Base-by-base conservation (phyloP, 1,140 invertebrate species). In the Cyclina sinensis region DNA sequence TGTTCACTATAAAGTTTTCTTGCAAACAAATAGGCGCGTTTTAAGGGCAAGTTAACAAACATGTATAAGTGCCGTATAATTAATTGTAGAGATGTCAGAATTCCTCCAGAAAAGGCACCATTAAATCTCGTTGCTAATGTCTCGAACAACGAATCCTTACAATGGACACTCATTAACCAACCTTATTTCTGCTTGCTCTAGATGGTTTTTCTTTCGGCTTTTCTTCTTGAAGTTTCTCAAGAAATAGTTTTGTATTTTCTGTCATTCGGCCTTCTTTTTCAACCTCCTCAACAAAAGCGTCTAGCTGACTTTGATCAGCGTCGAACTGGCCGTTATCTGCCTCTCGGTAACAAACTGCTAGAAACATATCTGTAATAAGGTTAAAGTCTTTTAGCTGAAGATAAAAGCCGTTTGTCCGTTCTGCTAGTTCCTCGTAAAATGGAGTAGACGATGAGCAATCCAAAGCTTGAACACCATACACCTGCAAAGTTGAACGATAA, bases 331-430 rank as follows among this genome's bases (percentile, higher is more conserved):
- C 92, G 0, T 79, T 76, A 39, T 68, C 78, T 0, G 93, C 73
- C 62, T 94, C 93, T 1, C 88, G 89, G 80, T 94, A 94, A 81
- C 94, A 94, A 21, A 94, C 94, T 54, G 93, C 94, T 27, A 95
- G 74, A 87, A 95, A 95, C 94, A 95, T 95, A 85, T 95, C 93
- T 51, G 92, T 93, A 70, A 95, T 95, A 39, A 94, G 90, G 35
- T 90, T 90, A 57, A 95, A 94, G 46, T 95, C 89, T 24, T 84
- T 87, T 4, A 95, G 82, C 21, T 84, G 89, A 1, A 95, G 80
- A 48, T 92, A 90, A 76, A 89, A 93, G 0, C 94, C 94, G 7
- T 91, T 92, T 7, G 92, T 91, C 27, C 90, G 84, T 1, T 93
- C 92, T 14, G 94, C 91, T 30, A 94, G 76, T 65, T 94, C 92